Base-by-base conservation (phyloP, 2,888 invertebrate species). In the Andrena marginata region DNA sequence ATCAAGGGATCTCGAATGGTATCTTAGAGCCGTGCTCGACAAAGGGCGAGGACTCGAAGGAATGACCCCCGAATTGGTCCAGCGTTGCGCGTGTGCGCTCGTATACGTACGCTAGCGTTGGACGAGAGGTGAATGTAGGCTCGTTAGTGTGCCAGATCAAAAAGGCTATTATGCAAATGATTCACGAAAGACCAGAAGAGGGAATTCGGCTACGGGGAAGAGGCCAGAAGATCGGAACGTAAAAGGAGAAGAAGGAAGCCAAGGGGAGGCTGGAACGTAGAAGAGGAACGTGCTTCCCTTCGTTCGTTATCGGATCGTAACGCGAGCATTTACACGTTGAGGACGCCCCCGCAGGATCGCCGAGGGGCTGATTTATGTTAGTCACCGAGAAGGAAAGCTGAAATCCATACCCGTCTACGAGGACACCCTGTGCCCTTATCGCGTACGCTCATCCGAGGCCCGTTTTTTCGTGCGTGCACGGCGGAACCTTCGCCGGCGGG, bases 261-360 rank as follows among this genome's bases (percentile, higher is more conserved):
- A 71, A 72, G 73, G 80, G 71, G 65, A 68, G 76, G 65, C 63
- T 64, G 63, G 76, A 80, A 75, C 42, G 81, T 62, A 77, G 77
- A 80, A 85, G 84, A 84, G 83, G 82, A 79, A 88, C 79, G 84
- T 80, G 90, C 87, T 89, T 87, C 90, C 87, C 86, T 83, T 85
- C 82, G 86, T 89, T 89, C 90, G 90, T 91, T 92, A 92, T 93
- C 92, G 91, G 92, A 91, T 92, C 91, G 92, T 92, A 93, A 92
- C 91, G 91, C 92, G 91, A 92, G 92, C 91, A 92, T 92, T 93
- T 93, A 92, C 93, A 93, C 93, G 92, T 92, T 56, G 56, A 89
- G 87, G 80, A 89, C 91, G 91, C 92, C 91, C 91, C 91, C 91
- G 91, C 91, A 91, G 87, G 81, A 88, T 89, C 85, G 86, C 80